Percentiles rank a stretch among this genome's conserved stretches.
These are phyloP conservation scores for Eciton burchellii DNA, from an alignment of 1,140 invertebrate species.

Conservation along the genomic window DNA sequence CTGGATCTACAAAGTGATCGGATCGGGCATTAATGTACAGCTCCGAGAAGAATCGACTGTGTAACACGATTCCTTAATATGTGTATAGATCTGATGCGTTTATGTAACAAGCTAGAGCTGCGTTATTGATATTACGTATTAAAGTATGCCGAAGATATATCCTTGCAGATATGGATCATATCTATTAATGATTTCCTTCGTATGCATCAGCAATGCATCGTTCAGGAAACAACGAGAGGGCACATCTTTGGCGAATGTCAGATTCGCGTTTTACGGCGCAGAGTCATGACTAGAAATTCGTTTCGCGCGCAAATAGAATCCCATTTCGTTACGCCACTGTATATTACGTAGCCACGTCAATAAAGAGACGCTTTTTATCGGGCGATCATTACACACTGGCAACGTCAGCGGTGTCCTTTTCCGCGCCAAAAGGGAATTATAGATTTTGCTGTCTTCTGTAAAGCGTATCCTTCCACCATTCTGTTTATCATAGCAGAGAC, in stretches of 20 bases:
- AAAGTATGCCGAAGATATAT: background rate
- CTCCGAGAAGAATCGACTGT: background rate
- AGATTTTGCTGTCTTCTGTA: slow-evolving; percentile 31
- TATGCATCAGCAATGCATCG: background rate
- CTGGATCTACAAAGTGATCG: background rate
- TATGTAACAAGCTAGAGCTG: background rate
- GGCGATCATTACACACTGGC: background rate
- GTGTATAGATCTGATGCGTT: slow-evolving; percentile 7
- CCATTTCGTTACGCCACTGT: background rate
- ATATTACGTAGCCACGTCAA: background rate
- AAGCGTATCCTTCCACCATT: background rate
- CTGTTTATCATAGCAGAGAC: slow-evolving; percentile 13
- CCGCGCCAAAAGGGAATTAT: slow-evolving; percentile 45
- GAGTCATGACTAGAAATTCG: background rate
- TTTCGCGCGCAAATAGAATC: background rate
- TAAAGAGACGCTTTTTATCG: slow-evolving; percentile 1
- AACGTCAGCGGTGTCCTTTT: slow-evolving; percentile 39
- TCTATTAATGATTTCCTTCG: background rate
- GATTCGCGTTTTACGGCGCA: background rate
- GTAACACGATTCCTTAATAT: background rate
- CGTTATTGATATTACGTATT: background rate
- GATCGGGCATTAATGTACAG: slow-evolving; percentile 31
- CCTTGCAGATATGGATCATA: background rate
- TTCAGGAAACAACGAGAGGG: background rate
- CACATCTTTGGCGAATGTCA: background rate